These are phyloP conservation scores for Hippolais icterina DNA, from an alignment of 2,113 vertebrate genomes.

Conservation along the genomic window DNA sequence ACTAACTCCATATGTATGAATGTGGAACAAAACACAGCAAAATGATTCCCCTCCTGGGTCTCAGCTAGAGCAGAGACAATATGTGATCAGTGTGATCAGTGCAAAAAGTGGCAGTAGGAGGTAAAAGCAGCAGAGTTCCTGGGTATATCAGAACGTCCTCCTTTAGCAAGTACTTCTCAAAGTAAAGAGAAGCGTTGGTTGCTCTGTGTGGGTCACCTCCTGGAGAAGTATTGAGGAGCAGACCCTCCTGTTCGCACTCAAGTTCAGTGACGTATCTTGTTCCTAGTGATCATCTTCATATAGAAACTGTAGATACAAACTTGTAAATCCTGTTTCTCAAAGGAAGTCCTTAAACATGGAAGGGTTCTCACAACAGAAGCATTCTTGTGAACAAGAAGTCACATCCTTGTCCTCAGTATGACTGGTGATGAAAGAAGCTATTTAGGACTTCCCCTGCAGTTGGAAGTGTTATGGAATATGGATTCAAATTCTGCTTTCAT, in stretches of 20 bases:
- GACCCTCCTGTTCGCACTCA: background rate
- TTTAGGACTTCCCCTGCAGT: background rate
- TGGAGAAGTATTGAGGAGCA: background rate
- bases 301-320: background rate
- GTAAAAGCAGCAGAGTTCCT: background rate
- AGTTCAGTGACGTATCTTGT: accelerated
- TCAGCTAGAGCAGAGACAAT: background rate
- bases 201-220: background rate
- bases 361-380: conserved; percentile 5
- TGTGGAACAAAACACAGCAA: background rate
- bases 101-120: background rate
- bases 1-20: background rate
- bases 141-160: background rate
- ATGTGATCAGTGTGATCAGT: background rate
- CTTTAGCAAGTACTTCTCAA: background rate
- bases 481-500: background rate
- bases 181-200: background rate
- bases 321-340: background rate
- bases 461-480: background rate
- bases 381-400: background rate
- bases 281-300: background rate
- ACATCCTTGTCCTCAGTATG: background rate
- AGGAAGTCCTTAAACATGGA: background rate
- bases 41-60: background rate
- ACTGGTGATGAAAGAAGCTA: conserved; percentile 26